Base-by-base conservation (phyloP, 2,797 vertebrate species). In the Microchirus variegatus region DNA sequence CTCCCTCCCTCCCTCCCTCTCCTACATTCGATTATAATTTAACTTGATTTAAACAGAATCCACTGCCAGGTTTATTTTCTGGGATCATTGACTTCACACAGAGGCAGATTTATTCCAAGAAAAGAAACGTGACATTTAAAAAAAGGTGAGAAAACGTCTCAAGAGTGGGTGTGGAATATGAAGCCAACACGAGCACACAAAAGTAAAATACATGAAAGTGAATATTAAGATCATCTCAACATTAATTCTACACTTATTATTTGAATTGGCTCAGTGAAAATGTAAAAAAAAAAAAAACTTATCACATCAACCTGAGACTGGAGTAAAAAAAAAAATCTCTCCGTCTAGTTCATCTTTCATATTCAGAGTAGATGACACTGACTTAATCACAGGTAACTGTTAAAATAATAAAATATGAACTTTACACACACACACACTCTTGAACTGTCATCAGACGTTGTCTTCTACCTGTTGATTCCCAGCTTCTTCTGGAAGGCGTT, bases 401-500 rank as follows among this genome's bases (percentile, higher is more conserved):
- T 22, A 22, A 22, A 22, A 31, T 3, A 31, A 31, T 7, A 38
- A 63, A 59, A 42, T 12, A 10, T 10, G 37, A 14, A 47, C 6
- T 12, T 19, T 22, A 69, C 31, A 31, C 31, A 31, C 26, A 31
- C 31, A 31, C 7, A 31, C 8, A 31, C 31, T 31, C 8, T 43
- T 11, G 17, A 37, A 15, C 9, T 14, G 41, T 47, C 31, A 17
- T 11, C 26, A 14, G n/a, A 26, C 43, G 2, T 8, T 26, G 4
- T 68, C 51, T 68, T 85, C 89, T 92, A 92, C 55, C 80, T 83
- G 72, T 89, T 93, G 55, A 81, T 59, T 51, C 96, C 95, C 0
- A 94, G 81, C 81, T 93, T 93, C 81, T 84, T 94, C 92, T 98
- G 96, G 82, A 99, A 98, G 51, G 93, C 63, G 14, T 93, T 90